Evolutionary conservation across 2,113 vertebrate species (phyloP).

Genomic region (Leucosticte australis): DNA sequence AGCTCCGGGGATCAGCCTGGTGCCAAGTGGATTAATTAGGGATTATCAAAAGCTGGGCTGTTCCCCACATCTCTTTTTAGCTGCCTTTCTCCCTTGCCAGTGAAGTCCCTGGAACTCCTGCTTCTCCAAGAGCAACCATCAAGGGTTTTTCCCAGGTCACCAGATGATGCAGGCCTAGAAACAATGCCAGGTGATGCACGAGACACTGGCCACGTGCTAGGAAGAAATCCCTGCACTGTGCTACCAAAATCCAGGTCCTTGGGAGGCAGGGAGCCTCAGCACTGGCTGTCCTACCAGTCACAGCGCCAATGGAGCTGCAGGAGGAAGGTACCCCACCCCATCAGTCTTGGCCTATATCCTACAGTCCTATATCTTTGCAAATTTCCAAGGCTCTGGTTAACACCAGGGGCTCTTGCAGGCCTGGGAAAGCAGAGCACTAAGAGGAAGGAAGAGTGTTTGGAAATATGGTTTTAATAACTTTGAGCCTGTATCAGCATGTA

Average conservation of each 20-base stretch:
- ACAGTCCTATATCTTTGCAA: not conserved
- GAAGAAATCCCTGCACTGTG: not conserved
- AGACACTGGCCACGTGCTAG: not conserved
- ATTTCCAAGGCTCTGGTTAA: not conserved
- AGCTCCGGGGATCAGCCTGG: not conserved
- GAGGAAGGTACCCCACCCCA: not conserved
- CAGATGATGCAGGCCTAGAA: accelerated
- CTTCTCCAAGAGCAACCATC: not conserved
- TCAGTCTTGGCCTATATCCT: not conserved
- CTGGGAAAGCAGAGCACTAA: not conserved
- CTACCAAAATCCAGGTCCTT: not conserved
- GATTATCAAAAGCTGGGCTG: conserved; percentile 3
- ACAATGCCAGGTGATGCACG: not conserved
- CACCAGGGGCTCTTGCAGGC: not conserved
- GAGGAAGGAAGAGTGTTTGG: not conserved
- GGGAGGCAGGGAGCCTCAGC: not conserved
- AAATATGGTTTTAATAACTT: not conserved
- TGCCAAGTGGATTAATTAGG: not conserved
- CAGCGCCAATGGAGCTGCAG: accelerated
- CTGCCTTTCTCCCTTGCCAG: not conserved
- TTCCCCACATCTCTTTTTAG: not conserved
- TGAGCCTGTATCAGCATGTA: not conserved
- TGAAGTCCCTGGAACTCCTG: not conserved
- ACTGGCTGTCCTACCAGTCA: not conserved
- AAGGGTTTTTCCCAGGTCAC: not conserved